Evolutionary conservation across 1,140 invertebrate genomes (phyloP), one percentile per base, ranked within the genome.

Genomic region (Bombus waltoni): DNA sequence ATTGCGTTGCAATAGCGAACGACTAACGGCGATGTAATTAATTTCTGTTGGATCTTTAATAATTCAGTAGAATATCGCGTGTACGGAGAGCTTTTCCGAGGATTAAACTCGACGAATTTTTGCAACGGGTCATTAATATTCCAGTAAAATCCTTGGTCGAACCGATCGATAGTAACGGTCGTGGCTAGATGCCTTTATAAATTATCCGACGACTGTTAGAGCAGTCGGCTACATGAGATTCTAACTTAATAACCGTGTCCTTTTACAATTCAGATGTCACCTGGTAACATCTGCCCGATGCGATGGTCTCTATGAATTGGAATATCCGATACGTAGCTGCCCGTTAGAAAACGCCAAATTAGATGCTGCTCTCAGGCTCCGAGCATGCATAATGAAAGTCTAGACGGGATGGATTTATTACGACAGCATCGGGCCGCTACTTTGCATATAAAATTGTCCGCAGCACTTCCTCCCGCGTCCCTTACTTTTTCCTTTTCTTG

Each of bases 221-320:
- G 28, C 38, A 28, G 5, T n/a, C 28, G 28, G 18, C 42, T 38
- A 59, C 57, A 66, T 53, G 42, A 75, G 42, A 88, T 75, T 83
- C 79, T 68, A 47, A 85, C 89, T 93, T 94, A 94, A 92, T 93
- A 94, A 94, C 90, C 75, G 87, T 42, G 83, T 87, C 76, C 90
- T 93, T 80, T 94, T 94, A 92, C 90, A 93, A 93, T 94, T 92
- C 93, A 94, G 93, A 94, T 91, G 82, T 88, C 75, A 66, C 44
- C 3, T 8, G 86, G 92, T 44, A 93, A 91, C 92, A 94, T 92
- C 93, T 93, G 92, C 85, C 77, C 47, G 47, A 80, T 62, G 18
- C 32, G 80, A 32, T 80, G 79, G 87, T 89, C 90, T 86, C 91
- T 88, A 92, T 93, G 91, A 92, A 92, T 92, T 79, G 76, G 86